phyloP scores from a whole-genome alignment of 2,888 invertebrate genomes.

The Pandemis heparana region DNA sequence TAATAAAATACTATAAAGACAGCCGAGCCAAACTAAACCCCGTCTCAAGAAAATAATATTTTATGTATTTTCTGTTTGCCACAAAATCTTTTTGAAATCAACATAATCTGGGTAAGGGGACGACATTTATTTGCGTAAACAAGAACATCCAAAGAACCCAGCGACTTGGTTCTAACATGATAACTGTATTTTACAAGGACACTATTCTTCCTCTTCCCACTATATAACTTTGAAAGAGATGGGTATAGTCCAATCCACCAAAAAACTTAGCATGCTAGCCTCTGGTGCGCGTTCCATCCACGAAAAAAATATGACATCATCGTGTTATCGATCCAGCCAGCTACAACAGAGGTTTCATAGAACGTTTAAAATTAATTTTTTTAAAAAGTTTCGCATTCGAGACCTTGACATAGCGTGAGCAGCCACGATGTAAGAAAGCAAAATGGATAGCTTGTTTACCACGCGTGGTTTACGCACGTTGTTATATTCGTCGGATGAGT shows the following conservation, averaged over 20 bases:
- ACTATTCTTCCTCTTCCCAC: background rate
- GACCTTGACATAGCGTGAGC: constrained; percentile 19
- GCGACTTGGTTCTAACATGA: background rate
- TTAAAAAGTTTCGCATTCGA: constrained; percentile 9
- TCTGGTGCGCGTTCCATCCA: background rate
- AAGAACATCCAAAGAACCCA: background rate
- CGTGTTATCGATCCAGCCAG: constrained; percentile 23
- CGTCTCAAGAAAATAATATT: background rate
- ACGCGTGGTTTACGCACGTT: constrained; percentile 4
- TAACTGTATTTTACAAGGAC: background rate
- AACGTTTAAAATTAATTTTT: constrained; percentile 17
- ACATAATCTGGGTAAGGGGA: background rate
- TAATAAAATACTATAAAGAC: too few relatives aligned
- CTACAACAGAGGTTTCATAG: constrained; percentile 21
- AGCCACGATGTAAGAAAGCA: constrained; percentile 2
- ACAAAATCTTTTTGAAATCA: background rate
- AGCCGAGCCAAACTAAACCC: background rate
- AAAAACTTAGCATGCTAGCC: background rate
- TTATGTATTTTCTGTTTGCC: background rate
- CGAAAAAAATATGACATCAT: constrained; percentile 23
- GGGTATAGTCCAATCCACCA: background rate
- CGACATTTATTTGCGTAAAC: background rate
- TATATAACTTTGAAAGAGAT: background rate
- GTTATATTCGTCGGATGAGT: constrained; percentile 34
- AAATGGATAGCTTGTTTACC: constrained; percentile 18